Base-by-base conservation (phyloP, 1,140 invertebrate species). In the Neomicropteryx cornuta region DNA sequence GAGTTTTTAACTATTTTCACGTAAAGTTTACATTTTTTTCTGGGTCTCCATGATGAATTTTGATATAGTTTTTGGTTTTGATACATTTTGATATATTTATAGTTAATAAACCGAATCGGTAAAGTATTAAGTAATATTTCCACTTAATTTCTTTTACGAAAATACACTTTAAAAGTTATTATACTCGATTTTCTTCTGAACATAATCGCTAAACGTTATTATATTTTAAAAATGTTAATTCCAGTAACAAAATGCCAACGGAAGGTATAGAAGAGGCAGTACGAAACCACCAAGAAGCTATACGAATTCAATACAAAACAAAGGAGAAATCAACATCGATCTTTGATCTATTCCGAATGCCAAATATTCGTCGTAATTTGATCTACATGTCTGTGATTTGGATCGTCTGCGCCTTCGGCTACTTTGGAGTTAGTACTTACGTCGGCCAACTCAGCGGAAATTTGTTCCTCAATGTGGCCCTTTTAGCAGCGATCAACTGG, bases 361-460 rank as follows among this genome's bases (percentile, higher is more conserved):
- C 77, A 0, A 79, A 77, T 49, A 68, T 85, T 60, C 54, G 80
- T 18, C 49, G 70, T 5, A 83, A 81, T 44, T 81, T 79, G 0
- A 52, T 83, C 4, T 66, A 58, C 28, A 71, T 79, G 36, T 70
- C 66, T 36, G 71, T 73, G 40, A 70, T 72, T 32, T 81, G 77
- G 77, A 43, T 75, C 3, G 71, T 75, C 2, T 75, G 73, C 32
- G 77, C 77, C 5, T 62, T 79, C 45, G 73, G 74, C 17, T 71
- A 79, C 42, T 81, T 76, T 41, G 77, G 77, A 1, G 67, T 77
- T 10, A 72, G 75, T 0, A 77, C 80, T 45, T 79, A 75, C 43
- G 70, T 79, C 27, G 70, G 75, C 0, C 67, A 72, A 39, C 53
- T 77, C n/a, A 70, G 68, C 5, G 77, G 74, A 2, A 55, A 81